Conservation (phyloP, 2,888 invertebrate genomes). For the Tenthredo amoena region DNA sequence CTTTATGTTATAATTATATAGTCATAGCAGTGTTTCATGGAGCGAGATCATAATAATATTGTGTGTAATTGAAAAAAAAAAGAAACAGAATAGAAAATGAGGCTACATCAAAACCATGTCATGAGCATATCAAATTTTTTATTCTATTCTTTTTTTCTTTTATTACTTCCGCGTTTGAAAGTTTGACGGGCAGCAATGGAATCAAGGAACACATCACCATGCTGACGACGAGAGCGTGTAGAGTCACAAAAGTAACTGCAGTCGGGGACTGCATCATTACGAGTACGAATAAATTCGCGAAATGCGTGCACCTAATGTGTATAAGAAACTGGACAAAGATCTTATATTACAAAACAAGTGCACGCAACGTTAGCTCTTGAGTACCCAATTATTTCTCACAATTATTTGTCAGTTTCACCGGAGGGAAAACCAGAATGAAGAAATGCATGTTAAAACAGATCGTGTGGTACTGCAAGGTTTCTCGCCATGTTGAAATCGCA, state of each 20-base stretch:
- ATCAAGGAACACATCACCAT: background rate
- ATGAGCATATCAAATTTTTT: background rate
- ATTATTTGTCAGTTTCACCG: background rate
- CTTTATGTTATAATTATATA: background rate
- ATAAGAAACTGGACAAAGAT: conserved; percentile 4
- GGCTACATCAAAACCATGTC: background rate
- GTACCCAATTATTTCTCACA: conserved; percentile 33
- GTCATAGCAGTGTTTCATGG: background rate
- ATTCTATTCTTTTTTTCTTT: background rate
- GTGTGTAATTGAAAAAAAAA: background rate
- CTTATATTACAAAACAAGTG: conserved; percentile 1
- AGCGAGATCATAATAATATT: background rate
- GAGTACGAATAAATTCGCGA: conserved; percentile 24
- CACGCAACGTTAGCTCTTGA: conserved; percentile 24
- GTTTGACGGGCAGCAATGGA: background rate
- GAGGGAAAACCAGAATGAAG: background rate
- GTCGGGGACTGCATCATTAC: background rate
- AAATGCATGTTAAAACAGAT: conserved; percentile 12
- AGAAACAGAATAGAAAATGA: conserved; percentile 25
- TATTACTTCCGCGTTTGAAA: background rate
- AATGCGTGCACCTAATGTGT: conserved; percentile 40
- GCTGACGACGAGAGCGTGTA: conserved; percentile 35
- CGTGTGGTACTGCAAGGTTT: background rate
- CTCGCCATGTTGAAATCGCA: background rate
- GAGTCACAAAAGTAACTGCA: conserved; percentile 43